These are phyloP conservation scores for Aphaenogaster floridana DNA, from an alignment of 1,140 invertebrate genomes.

Conservation along the genomic window DNA sequence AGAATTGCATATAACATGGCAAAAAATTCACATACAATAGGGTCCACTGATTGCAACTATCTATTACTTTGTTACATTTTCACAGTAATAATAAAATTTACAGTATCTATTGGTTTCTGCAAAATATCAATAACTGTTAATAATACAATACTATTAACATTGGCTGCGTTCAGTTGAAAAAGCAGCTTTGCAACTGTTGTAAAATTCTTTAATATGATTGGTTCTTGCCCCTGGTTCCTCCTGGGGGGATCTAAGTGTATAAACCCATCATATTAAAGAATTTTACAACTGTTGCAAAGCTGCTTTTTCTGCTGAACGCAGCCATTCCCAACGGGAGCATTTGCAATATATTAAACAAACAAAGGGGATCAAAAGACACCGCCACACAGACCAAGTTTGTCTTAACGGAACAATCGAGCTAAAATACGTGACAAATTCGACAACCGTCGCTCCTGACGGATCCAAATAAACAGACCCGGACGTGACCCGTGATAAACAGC, in stretches of 20 bases:
- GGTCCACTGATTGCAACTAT: not conserved
- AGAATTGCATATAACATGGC: not conserved
- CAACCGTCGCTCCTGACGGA: not conserved
- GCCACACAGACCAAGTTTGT: not conserved
- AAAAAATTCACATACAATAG: not conserved
- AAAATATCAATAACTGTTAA: not conserved
- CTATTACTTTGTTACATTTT: not conserved
- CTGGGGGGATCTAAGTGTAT: no score
- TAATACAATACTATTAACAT: not conserved
- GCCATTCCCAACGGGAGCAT: no score
- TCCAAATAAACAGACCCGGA: slow-evolving; percentile 13
- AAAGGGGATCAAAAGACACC: not conserved
- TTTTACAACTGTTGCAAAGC: no score
- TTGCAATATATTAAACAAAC: not conserved
- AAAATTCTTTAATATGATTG: no score
- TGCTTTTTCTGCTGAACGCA: no score
- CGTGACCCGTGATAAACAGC: not conserved
- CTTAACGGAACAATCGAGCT: slow-evolving; percentile 6
- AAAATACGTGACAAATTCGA: not conserved
- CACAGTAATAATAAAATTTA: not conserved
- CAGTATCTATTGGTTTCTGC: not conserved
- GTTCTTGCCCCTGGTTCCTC: no score
- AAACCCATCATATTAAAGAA: no score
- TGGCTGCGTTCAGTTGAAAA: not conserved
- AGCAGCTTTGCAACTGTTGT: no score